Evolutionary conservation across 2,113 vertebrate species (phyloP).

Genomic region (Dipodomys merriami): DNA sequence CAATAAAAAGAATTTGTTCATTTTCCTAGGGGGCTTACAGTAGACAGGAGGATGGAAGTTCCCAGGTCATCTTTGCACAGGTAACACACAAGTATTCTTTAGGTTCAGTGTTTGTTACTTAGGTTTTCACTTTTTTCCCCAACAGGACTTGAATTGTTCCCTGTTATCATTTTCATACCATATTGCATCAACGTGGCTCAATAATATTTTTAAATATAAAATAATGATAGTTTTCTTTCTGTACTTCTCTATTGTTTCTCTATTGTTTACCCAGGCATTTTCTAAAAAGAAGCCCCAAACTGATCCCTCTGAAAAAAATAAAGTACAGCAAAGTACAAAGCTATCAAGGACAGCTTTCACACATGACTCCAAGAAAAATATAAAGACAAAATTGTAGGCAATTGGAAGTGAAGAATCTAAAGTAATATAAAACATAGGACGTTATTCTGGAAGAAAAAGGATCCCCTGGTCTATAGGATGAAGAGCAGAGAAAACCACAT

Average conservation of each 20-base stretch:
- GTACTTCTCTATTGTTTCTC: neutral
- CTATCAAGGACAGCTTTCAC: neutral
- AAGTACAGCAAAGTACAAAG: neutral
- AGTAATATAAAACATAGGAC: neutral
- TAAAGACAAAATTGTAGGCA: neutral
- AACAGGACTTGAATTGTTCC: neutral
- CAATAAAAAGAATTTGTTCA: too few relatives aligned
- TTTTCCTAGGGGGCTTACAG: too few relatives aligned
- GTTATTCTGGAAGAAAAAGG: neutral
- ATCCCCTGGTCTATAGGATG: neutral
- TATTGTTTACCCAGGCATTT: neutral
- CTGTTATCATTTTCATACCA: neutral
- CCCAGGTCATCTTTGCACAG: too few relatives aligned
- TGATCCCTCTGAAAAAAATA: neutral
- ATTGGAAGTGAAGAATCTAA: neutral
- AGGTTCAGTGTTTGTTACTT: neutral
- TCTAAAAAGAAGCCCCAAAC: neutral
- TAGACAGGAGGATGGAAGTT: too few relatives aligned
- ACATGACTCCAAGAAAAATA: neutral
- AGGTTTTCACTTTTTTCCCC: neutral
- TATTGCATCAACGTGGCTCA: neutral
- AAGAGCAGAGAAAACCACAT: neutral
- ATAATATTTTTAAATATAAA: conserved; percentile 14
- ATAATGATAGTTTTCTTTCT: neutral
- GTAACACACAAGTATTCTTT: too few relatives aligned